Base-by-base conservation (phyloP, 2,113 vertebrate species). In the Lampris incognitus region DNA sequence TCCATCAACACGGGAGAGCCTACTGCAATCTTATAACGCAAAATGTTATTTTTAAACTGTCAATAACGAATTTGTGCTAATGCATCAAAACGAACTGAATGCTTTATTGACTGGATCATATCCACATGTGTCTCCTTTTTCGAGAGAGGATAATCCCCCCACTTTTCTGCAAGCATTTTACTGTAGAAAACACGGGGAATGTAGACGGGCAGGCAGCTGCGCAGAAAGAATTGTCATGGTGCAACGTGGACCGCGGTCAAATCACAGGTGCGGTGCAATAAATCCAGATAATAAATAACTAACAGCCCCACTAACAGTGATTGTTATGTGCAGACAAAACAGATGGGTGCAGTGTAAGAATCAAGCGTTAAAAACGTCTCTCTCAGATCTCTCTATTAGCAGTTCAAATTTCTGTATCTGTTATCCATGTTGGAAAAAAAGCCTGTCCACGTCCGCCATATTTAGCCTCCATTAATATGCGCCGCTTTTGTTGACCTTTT, bases 41-140 rank as follows among this genome's bases (percentile, higher is more conserved):
- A 84, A 85, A 84, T 90, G 85, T 44, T 2, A 61, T 74, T 81
- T 86, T 67, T 69, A 76, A 59, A 67, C 65, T 46, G 74, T 86
- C 72, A 67, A 85, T 78, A 88, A 82, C 73, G 69, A 79, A 79
- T 72, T 62, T 78, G 46, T 58, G 73, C 68, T 7, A 13, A 56
- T n/a, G 61, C 74, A 57, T 76, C 37, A 40, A 69, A 74, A 64
- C 44, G 54, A 84, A 81, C 55, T 55, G 38, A 65, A 50, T n/a
- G 48, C 60, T 77, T 77, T 59, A 68, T 74, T 72, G 65, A 58
- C n/a, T 51, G 4, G 51, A 10, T 46, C 44, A 46, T 7, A 7
- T 46, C 44, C 44, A 46, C 44, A 2, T 7, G 4, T 5, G 7
- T 5, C 44, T 46, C 44, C 52, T 69, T 72, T 38, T 55, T 63